Evolutionary conservation across 1,140 invertebrate species (phyloP).

Genomic region (Pomacea maculata): DNA sequence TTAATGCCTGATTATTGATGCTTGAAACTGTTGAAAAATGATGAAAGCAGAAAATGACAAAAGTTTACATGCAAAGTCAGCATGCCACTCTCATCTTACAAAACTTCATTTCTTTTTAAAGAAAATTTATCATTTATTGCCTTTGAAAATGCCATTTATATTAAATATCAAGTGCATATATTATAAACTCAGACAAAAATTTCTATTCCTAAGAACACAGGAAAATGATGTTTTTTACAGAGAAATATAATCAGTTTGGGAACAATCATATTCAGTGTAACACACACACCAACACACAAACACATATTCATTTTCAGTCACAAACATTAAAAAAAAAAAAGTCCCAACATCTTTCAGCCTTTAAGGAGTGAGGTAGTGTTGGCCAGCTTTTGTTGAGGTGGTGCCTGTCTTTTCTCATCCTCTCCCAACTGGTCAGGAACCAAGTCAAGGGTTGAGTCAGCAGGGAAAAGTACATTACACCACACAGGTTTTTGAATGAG

Average conservation of each 20-base stretch:
- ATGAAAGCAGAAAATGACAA: too few relatives aligned
- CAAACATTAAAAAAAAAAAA: neutral
- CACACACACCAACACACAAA: constrained; percentile 3
- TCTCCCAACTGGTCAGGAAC: neutral
- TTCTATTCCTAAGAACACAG: neutral
- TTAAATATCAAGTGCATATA: neutral
- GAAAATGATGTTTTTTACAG: neutral
- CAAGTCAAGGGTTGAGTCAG: neutral
- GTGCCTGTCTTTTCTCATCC: neutral
- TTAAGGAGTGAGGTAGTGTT: neutral
- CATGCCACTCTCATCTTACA: too few relatives aligned
- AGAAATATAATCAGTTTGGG: neutral
- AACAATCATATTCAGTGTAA: neutral
- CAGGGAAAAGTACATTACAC: neutral
- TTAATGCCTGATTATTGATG: too few relatives aligned
- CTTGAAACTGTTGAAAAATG: too few relatives aligned
- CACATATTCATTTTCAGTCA: neutral
- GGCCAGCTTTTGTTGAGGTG: too few relatives aligned
- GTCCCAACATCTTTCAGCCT: neutral
- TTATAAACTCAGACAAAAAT: neutral
- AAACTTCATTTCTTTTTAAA: too few relatives aligned
- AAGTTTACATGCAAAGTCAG: too few relatives aligned
- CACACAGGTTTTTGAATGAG: neutral
- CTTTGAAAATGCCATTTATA: neutral
- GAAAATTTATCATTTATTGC: neutral